phyloP scores from a whole-genome alignment of 2,113 vertebrate species.

The Mungos mungo region DNA sequence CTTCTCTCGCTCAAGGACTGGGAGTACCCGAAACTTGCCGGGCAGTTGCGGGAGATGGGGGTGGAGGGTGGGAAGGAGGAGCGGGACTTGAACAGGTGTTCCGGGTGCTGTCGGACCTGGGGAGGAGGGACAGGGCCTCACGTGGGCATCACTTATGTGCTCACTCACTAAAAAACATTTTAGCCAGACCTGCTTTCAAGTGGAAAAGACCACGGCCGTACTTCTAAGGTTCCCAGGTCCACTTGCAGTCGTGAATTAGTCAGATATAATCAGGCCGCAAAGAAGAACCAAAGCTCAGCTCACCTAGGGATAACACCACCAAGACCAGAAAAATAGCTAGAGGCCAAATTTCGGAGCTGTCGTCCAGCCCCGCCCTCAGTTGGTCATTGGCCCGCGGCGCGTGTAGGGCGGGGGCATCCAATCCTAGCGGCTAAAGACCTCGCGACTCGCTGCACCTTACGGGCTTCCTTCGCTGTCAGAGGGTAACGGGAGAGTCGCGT shows the following conservation, averaged over 20 bases:
- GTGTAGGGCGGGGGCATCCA: neutral
- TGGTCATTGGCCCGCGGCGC: neutral
- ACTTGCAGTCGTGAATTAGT: neutral
- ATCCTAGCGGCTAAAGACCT: too few relatives aligned
- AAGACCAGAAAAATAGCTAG: neutral
- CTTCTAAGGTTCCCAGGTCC: neutral
- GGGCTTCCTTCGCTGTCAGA: neutral
- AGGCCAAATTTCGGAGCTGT: neutral
- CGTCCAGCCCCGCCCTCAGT: rapidly evolving
- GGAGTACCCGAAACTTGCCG: neutral
- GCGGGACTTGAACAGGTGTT: neutral
- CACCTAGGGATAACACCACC: neutral
- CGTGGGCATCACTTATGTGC: neutral
- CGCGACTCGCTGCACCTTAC: too few relatives aligned
- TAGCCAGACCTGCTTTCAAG: neutral
- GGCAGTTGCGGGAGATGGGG: neutral
- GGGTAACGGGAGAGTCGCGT: neutral
- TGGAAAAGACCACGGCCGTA: neutral
- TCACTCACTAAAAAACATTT: neutral
- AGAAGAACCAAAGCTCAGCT: neutral
- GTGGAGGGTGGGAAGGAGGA: neutral
- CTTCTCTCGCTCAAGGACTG: neutral
- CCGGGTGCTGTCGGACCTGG: neutral
- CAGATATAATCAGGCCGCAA: neutral
- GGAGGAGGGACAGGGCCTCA: neutral